Base-by-base conservation (phyloP, 2,797 vertebrate species). In the Remorina albescens region DNA sequence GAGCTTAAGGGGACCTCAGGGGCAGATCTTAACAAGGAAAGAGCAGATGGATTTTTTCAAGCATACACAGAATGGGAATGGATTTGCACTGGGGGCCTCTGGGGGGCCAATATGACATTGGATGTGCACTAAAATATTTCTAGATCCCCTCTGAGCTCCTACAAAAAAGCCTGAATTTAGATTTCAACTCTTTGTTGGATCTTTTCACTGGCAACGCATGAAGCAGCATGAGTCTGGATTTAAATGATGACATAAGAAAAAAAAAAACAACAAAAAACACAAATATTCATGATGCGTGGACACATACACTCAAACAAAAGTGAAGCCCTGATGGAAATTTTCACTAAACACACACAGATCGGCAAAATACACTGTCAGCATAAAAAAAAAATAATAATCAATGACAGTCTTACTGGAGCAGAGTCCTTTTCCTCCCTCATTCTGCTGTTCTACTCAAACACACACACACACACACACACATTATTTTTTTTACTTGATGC, bases 111-210 rank as follows among this genome's bases (percentile, higher is more conserved):
- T 56, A 78, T 69, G 60, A 73, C 2, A 37, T 46, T 68, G 62
- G 54, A 73, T 71, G 65, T 64, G 71, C 47, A 80, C 67, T 67
- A 19, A 82, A 83, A 89, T 75, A 74, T 80, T 75, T 80, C 76
- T 63, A 76, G 51, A 83, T 86, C 71, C 51, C 54, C 44, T 61
- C 34, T 62, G 70, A 78, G 84, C 68, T 82, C 60, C 36, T 57
- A 36, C 7, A 1, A 23, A 68, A 77, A 81, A 61, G 23, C n/a
- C 13, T 10, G 39, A 76, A 67, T 72, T 71, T 53, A 68, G 64
- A 53, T 70, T 76, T 16, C 39, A 63, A 61, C 69, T 59, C 28
- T 23, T 25, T 37, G 65, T 34, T 75, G 78, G 55, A 82, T 60
- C 49, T 51, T 74, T 41, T 41, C 53, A 19, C 32, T 18, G 53